Evolutionary conservation across 2,797 vertebrate species (phyloP).

Genomic region (Mormyrops attenuatus): DNA sequence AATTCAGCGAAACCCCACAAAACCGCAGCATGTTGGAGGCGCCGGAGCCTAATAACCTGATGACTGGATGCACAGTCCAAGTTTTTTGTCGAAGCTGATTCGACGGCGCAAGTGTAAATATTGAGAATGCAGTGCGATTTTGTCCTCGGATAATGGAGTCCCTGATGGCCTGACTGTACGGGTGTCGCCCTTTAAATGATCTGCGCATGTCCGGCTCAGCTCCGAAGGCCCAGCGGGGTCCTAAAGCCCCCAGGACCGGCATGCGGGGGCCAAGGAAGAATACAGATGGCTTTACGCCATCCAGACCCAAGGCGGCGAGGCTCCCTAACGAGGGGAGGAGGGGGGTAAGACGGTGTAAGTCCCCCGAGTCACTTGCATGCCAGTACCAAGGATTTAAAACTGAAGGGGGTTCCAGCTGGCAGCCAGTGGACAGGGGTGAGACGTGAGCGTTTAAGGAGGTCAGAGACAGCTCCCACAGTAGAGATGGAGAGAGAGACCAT

Average conservation of each 20-base stretch:
- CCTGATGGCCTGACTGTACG: background rate
- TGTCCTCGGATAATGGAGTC: background rate
- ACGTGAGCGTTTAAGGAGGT: background rate
- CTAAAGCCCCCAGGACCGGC: background rate
- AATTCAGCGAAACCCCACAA: background rate
- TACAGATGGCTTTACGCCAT: background rate
- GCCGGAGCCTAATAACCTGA: background rate
- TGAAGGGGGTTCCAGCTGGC: slow-evolving; percentile 1
- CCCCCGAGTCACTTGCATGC: background rate
- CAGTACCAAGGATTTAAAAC: background rate
- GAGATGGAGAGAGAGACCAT: background rate
- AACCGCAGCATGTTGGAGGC: background rate
- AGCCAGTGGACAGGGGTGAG: background rate
- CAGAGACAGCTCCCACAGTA: background rate
- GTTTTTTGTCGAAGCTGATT: background rate
- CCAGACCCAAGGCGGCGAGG: background rate
- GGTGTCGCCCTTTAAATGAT: background rate
- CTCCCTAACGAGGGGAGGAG: background rate
- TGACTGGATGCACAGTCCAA: background rate
- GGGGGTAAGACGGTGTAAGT: background rate
- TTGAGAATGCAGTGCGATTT: background rate
- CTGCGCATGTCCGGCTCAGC: background rate
- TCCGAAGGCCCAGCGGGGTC: background rate
- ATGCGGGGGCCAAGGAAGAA: background rate
- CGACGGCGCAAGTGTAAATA: background rate